These are phyloP conservation scores for Oxyruncus cristatus DNA, from an alignment of 2,113 vertebrate species.

Conservation along the genomic window DNA sequence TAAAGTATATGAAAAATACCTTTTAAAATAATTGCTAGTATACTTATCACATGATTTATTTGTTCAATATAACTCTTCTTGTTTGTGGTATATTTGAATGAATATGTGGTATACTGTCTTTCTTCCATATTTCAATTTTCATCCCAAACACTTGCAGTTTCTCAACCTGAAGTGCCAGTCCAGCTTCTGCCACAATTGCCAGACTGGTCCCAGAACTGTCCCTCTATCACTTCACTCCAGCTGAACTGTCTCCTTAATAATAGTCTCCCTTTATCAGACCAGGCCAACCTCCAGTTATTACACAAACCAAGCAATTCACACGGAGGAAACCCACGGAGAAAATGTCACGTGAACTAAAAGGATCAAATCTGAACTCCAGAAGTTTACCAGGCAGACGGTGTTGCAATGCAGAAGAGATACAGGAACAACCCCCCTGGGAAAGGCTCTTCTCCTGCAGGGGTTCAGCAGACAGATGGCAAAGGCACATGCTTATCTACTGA, in stretches of 20 bases:
- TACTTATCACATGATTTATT: not conserved
- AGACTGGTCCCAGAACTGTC: not conserved
- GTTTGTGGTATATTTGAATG: not conserved
- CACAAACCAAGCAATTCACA: fast-evolving
- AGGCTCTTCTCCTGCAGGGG: not conserved
- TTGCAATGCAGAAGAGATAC: not conserved
- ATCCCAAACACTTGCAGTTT: not conserved
- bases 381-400: not conserved
- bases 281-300: not conserved
- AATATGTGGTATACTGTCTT: not conserved
- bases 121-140: not conserved
- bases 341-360: not conserved
- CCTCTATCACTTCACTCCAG: not conserved
- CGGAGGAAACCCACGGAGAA: not conserved
- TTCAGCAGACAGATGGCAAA: not conserved
- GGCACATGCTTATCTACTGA: not conserved
- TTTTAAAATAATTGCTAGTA: not conserved
- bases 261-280: not conserved
- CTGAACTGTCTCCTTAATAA: not conserved
- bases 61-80: not conserved
- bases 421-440: not conserved
- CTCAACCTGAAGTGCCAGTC: not conserved
- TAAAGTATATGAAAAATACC: not conserved
- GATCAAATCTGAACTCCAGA: not conserved
- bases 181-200: not conserved